These are phyloP conservation scores for Phengaris alcon DNA, from an alignment of 2,888 invertebrate genomes.

Conservation along the genomic window DNA sequence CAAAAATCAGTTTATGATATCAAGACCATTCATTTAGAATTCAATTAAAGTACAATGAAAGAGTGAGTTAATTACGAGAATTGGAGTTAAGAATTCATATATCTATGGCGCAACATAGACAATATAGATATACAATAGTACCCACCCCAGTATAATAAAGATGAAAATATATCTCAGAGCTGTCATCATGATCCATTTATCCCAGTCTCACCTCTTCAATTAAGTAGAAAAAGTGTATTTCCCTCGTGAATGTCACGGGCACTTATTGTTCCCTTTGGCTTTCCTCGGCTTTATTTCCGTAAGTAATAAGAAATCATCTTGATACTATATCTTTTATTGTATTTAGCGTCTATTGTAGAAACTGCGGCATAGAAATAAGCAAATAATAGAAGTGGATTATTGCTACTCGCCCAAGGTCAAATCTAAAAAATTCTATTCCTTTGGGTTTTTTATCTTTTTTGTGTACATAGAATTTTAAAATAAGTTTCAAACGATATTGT, in stretches of 20 bases:
- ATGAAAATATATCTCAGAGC: constrained; percentile 7
- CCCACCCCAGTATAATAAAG: neutral
- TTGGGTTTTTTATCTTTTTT: neutral
- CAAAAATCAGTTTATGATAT: too few relatives aligned
- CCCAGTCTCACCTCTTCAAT: constrained; percentile 20
- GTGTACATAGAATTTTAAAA: neutral
- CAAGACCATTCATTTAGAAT: too few relatives aligned
- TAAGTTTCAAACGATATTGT: neutral
- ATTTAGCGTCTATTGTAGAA: neutral
- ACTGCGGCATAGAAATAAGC: constrained; percentile 2
- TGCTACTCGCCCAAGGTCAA: neutral
- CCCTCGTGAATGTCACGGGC: neutral
- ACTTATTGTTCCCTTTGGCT: constrained; percentile 15
- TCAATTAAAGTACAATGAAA: neutral
- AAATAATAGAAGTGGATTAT: constrained; percentile 16
- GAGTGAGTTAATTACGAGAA: too few relatives aligned
- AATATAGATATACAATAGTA: neutral
- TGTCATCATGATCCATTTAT: neutral
- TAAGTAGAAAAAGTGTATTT: constrained; percentile 18
- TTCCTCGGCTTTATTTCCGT: neutral
- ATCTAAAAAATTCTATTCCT: neutral
- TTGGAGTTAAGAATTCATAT: neutral
- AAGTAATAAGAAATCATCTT: constrained; percentile 16
- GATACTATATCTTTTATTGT: constrained; percentile 4
- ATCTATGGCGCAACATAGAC: neutral